Percentiles rank a stretch among this genome's conserved stretches.
These are phyloP conservation scores for Eristalis pertinax DNA, from an alignment of 2,888 invertebrate genomes.

Conservation along the genomic window DNA sequence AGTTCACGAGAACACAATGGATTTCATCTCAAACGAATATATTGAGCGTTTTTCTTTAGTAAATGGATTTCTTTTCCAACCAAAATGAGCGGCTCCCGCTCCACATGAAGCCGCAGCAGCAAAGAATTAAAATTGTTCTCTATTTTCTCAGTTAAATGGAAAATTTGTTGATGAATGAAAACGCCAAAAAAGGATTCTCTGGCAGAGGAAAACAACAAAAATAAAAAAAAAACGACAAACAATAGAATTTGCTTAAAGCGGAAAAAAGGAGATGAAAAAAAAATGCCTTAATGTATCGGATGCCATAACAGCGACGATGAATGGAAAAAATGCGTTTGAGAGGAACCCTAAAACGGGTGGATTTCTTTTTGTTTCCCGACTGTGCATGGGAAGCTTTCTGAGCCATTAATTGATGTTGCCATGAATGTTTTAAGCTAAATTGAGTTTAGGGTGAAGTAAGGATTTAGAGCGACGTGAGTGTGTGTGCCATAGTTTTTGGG, in stretches of 20 bases:
- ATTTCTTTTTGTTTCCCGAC: slow-evolving; percentile 5
- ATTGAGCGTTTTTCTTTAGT: slow-evolving; percentile 6
- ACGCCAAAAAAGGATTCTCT: slow-evolving; percentile 32
- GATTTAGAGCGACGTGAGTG: neutral
- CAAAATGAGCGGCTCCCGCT: slow-evolving; percentile 9
- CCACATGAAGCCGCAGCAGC: slow-evolving; percentile 13
- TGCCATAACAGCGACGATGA: slow-evolving; percentile 15
- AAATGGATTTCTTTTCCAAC: slow-evolving; percentile 20
- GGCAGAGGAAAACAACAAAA: slow-evolving; percentile 6
- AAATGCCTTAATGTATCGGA: slow-evolving; percentile 40
- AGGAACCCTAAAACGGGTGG: slow-evolving; percentile 12
- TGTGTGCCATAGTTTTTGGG: neutral
- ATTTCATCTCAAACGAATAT: slow-evolving; percentile 12
- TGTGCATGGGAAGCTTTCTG: slow-evolving; percentile 27
- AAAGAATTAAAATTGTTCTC: slow-evolving; percentile 44
- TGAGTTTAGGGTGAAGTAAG: slow-evolving; percentile 12
- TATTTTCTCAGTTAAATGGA: slow-evolving; percentile 53
- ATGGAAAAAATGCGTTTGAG: slow-evolving; percentile 8
- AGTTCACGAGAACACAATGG: slow-evolving; percentile 11
- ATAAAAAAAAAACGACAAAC: slow-evolving; percentile 19
- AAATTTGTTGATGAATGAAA: slow-evolving; percentile 54
- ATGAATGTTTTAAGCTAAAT: slow-evolving; percentile 51
- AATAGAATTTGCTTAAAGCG: slow-evolving; percentile 6
- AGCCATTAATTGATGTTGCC: slow-evolving; percentile 61
- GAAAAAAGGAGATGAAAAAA: neutral